Conservation (phyloP, 2,888 invertebrate genomes). For the Cataglyphis cursor region DNA sequence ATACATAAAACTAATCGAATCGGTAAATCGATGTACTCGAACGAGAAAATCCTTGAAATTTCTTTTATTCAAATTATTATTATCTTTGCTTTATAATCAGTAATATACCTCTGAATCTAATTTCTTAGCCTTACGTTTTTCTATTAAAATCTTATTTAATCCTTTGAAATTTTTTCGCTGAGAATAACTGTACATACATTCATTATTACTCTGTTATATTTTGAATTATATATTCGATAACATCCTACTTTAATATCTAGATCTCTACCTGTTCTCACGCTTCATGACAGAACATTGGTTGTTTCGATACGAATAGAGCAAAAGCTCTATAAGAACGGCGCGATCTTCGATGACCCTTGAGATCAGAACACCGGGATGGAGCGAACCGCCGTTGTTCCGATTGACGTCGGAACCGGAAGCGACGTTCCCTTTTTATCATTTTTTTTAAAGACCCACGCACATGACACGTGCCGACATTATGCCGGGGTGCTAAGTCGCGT, state of each 20-base stretch:
- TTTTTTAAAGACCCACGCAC: constrained; percentile 75
- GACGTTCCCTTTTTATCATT: constrained; percentile 69
- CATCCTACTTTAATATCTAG: constrained; percentile 4
- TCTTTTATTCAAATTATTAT: not conserved
- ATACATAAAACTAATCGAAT: constrained; percentile 36
- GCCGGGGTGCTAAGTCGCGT: constrained; percentile 82
- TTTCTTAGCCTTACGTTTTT: not conserved
- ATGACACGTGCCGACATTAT: constrained; percentile 83
- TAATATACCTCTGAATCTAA: not conserved
- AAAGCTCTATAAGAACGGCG: not conserved
- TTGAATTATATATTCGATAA: not conserved
- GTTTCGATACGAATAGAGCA: not conserved
- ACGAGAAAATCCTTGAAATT: not conserved
- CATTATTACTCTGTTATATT: not conserved
- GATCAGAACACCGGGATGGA: constrained; percentile 74
- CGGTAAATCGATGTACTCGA: constrained; percentile 18
- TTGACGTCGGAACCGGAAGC: constrained; percentile 71
- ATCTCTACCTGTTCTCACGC: constrained; percentile 12
- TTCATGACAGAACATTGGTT: constrained; percentile 1
- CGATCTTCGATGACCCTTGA: constrained; percentile 71
- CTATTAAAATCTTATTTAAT: not conserved
- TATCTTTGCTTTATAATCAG: not conserved
- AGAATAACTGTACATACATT: not conserved
- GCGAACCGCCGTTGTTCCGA: constrained; percentile 58
- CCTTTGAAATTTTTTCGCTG: not conserved